Conservation (phyloP, 2,113 vertebrate species). For the Balaeniceps rex region DNA sequence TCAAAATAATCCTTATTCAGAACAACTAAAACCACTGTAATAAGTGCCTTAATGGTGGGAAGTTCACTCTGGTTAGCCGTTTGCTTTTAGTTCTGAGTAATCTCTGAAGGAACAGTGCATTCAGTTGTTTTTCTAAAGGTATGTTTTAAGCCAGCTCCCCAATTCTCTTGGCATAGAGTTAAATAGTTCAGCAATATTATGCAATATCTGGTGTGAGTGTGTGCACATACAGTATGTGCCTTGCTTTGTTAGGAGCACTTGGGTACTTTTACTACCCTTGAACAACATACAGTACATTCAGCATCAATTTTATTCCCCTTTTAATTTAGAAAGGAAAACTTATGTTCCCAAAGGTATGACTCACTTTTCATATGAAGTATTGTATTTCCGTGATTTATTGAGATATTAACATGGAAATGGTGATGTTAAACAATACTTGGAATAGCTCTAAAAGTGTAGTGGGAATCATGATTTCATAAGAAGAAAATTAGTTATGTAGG, state of each 20-base stretch:
- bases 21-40: background rate
- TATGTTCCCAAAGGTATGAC: conserved; percentile 56
- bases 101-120: background rate
- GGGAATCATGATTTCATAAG: conserved; percentile 77
- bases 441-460: conserved; percentile 73
- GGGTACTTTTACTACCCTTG: conserved; percentile 19
- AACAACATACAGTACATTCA: background rate
- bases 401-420: conserved; percentile 78
- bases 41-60: background rate
- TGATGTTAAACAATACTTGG: conserved; percentile 79
- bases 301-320: conserved; percentile 59
- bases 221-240: background rate
- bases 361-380: conserved; percentile 67
- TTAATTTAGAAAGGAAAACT: conserved; percentile 75
- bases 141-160: background rate
- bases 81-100: background rate
- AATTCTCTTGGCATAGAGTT: background rate
- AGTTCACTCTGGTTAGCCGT: background rate
- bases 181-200: background rate
- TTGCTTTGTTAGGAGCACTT: background rate
- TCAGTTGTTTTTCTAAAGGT: background rate
- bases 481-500: conserved; percentile 78
- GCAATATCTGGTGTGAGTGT: background rate
- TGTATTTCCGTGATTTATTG: conserved; percentile 74
- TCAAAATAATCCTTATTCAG: background rate